A percentile compares a stretch with the other conserved stretches of the same genome.
These are phyloP conservation scores for Pangasius sanitwongsei DNA, from an alignment of 2,797 vertebrate genomes.

Conservation along the genomic window DNA sequence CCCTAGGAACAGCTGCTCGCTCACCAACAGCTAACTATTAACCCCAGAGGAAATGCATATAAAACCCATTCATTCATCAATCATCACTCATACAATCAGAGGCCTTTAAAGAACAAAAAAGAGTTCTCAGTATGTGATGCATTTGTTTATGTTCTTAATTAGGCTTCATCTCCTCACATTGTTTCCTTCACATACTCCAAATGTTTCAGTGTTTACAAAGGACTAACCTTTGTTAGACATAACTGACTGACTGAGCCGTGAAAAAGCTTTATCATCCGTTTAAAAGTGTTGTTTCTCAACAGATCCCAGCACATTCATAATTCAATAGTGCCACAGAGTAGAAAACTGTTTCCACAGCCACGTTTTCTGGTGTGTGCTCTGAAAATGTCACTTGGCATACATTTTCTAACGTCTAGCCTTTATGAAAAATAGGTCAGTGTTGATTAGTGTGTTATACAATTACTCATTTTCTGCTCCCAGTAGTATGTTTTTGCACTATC, in stretches of 20 bases:
- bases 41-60: constrained; percentile 44
- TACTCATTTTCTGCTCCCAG: neutral
- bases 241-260: constrained; percentile 25
- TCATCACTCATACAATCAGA: constrained; percentile 42
- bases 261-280: constrained; percentile 21
- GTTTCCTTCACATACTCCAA: constrained; percentile 29
- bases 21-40: constrained; percentile 39
- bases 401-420: constrained; percentile 32
- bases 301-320: constrained; percentile 15
- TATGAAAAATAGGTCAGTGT: constrained; percentile 26
- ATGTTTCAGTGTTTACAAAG: constrained; percentile 37
- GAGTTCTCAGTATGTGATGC: constrained; percentile 25
- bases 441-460: constrained; percentile 34
- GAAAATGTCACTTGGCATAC: constrained; percentile 40
- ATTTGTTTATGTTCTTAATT: constrained; percentile 41
- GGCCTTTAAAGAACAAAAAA: constrained; percentile 49
- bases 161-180: constrained; percentile 42
- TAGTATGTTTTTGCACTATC: neutral
- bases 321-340: neutral
- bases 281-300: neutral
- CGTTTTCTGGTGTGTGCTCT: neutral
- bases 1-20: constrained; percentile 14
- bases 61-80: constrained; percentile 46
- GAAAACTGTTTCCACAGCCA: constrained; percentile 6
- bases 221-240: constrained; percentile 39